Base-by-base conservation (phyloP, 2,797 vertebrate genomes). In the Pantherophis vulpinus region DNA sequence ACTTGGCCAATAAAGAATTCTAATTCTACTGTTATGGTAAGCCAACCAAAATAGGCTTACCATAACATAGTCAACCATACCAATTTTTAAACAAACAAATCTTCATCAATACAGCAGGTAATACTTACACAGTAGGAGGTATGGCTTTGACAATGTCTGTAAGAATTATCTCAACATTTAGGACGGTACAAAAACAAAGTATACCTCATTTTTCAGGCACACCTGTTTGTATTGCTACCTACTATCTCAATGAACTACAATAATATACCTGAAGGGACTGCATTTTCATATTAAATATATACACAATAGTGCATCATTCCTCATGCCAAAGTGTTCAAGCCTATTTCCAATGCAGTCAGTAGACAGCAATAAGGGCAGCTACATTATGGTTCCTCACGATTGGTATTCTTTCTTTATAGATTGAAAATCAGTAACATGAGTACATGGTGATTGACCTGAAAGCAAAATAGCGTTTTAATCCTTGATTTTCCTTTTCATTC, bases 401-500 rank as follows among this genome's bases (percentile, higher is more conserved):
- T 47, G 9, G 18, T 83, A 47, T 83, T 23, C 74, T 83, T 83
- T 83, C 20, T 47, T 47, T 60, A 56, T 14, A 95, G 94, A 95
- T 94, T 63, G 93, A 95, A 97, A 96, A 96, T 83, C 95, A 94
- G 95, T 94, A 95, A 91, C 91, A 88, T 42, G 93, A 94, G 92
- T 56, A 94, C 92, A 95, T 96, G 95, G 96, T 96, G 96, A 96
- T 96, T 96, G 95, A 97, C 4, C 32, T 63, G 58, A 61, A 95
- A 95, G 95, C 93, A 74, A 92, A 96, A 96, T 55, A 90, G 94
- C 93, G 95, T 95, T 95, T 95, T 93, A 94, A 94, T 94, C 66
- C 96, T 96, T 95, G 94, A 94, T 95, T 96, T 95, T 95, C 95
- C 95, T 95, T 97, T 91, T 79, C 92, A 95, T 94, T 79, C 86